Percentiles rank a stretch among this genome's conserved stretches.
phyloP scores from a whole-genome alignment of 1,140 invertebrate species.

The Epicauta chinensis region DNA sequence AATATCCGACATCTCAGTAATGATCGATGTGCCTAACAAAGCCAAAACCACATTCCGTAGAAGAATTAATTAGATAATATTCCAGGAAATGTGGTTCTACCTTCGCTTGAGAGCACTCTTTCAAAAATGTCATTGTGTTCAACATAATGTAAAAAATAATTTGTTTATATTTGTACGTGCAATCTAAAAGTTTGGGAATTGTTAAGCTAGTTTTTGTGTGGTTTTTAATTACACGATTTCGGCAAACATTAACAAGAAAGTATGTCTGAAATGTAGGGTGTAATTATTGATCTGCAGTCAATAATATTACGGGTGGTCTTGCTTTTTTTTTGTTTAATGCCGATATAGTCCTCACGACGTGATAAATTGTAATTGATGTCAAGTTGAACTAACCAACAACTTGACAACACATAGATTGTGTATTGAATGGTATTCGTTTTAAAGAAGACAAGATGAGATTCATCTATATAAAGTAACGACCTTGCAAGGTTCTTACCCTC shows the following conservation, averaged over 20 bases:
- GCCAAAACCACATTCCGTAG: no score
- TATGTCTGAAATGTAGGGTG: constrained; percentile 10
- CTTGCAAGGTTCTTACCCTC: constrained; percentile 23
- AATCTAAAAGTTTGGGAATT: no score
- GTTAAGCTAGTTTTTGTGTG: no score
- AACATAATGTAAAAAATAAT: no score
- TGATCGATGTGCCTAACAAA: no score
- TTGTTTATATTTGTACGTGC: no score
- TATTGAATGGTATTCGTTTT: neutral
- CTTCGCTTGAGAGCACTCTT: no score
- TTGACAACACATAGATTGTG: neutral
- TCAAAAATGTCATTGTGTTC: no score
- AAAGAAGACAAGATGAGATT: constrained; percentile 10
- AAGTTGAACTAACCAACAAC: constrained; percentile 1
- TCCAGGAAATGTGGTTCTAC: no score
- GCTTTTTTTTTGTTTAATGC: constrained; percentile 2
- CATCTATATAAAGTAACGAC: constrained; percentile 10
- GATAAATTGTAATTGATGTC: constrained; percentile 14
- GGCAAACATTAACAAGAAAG: neutral
- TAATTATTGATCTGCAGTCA: constrained; percentile 10
- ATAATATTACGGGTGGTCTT: constrained; percentile 16
- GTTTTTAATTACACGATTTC: no score
- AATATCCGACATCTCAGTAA: no score
- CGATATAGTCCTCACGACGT: constrained; percentile 4
- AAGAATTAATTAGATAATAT: no score